phyloP scores from a whole-genome alignment of 1,140 invertebrate genomes.

The Scaptodrosophila lebanonensis region DNA sequence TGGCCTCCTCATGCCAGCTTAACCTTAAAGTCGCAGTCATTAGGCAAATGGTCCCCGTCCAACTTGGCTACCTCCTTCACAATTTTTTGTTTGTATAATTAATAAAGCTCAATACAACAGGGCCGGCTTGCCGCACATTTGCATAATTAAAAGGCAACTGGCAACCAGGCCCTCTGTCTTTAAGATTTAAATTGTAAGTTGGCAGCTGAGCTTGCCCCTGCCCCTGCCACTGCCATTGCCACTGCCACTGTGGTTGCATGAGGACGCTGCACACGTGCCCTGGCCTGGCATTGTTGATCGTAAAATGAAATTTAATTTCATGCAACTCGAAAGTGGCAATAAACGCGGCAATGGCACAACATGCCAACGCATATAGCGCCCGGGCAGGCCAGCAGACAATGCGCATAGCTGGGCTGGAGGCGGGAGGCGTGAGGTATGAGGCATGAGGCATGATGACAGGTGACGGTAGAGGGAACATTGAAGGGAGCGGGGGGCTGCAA shows the following conservation, averaged over 20 bases:
- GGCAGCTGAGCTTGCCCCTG: neutral
- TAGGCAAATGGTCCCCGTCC: conserved; percentile 17
- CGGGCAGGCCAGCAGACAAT: conserved; percentile 4
- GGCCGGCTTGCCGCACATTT: conserved; percentile 51
- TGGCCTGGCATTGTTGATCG: conserved; percentile 51
- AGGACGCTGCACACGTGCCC: neutral
- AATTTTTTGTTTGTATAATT: conserved; percentile 43
- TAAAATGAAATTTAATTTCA: conserved; percentile 65
- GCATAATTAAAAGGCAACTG: conserved; percentile 60
- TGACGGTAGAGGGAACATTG: too few relatives aligned
- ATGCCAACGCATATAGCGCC: conserved; percentile 50
- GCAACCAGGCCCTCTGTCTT: conserved; percentile 21
- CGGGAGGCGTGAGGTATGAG: too few relatives aligned
- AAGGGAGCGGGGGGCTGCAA: too few relatives aligned
- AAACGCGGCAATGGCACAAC: conserved; percentile 38
- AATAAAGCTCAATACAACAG: conserved; percentile 58
- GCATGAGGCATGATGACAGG: too few relatives aligned
- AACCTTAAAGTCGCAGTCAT: conserved; percentile 26
- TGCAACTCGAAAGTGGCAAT: conserved; percentile 70
- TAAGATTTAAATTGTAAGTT: conserved; percentile 44
- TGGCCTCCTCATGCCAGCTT: too few relatives aligned
- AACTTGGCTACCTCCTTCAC: neutral
- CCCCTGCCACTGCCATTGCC: neutral
- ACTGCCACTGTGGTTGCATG: neutral
- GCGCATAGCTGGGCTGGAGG: too few relatives aligned